Evolutionary conservation across 1,140 invertebrate species (phyloP), one percentile per base, ranked within the genome.

Genomic region (Neocloeon triangulifer): DNA sequence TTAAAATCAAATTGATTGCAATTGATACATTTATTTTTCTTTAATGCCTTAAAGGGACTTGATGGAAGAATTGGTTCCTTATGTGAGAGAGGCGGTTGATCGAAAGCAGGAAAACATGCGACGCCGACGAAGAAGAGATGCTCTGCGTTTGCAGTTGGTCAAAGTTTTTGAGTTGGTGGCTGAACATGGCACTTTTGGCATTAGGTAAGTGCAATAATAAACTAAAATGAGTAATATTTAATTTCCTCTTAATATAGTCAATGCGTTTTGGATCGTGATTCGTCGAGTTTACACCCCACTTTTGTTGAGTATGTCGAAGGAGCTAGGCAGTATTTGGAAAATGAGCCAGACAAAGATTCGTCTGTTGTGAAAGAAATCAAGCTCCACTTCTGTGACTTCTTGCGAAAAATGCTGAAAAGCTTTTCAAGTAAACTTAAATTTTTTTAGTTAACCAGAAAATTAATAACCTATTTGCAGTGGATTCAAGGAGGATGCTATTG

Each of bases 271-370:
- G 86, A 94, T 47, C 61, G 69, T 36, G 75, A 84, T 38, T 72
- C 72, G 3, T 73, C 71, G 48, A 72, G 75, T 1, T 51, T 97
- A 16, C 81, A 82, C 53, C 69, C 77, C 7, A 73, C 76, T 3
- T 77, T 96, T 42, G 71, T 91, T 4, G 91, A 97, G 46, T 95
- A 95, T 43, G 76, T 97, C 41, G 91, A 96, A 44, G 88, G 89
- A 1, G 82, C 85, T 12, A 64, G 89, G 19, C 61, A 79, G 19
- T 92, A 85, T 52, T 52, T 96, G 6, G 88, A 95, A 54, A 72
- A 70, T 36, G 91, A 96, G 53, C 70, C 73, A 8, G 82, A 86
- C 41, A 86, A 86, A 52, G 81, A 85, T n/a, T n/a, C 70, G 25
- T 61, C 71, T 32, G 62, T 66, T 47, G 61, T 84, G 39, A 57